Base-by-base conservation (phyloP, 2,113 vertebrate species). In the Aptenodytes forsteri region DNA sequence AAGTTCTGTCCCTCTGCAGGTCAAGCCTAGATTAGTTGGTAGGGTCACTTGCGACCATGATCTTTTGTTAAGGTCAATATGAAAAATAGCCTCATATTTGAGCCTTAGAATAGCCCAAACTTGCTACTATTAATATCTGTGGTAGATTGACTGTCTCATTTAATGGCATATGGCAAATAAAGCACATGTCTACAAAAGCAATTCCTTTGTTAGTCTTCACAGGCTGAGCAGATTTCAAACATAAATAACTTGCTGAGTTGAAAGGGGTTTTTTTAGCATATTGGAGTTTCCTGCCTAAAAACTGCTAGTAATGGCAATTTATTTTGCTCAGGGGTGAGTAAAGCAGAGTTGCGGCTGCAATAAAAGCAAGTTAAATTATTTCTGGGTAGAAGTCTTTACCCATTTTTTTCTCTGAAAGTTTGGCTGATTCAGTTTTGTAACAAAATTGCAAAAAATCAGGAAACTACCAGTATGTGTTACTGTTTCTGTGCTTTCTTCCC, bases 171-270 rank as follows among this genome's bases (percentile, higher is more conserved):
- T 80, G 97, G 86, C 91, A 94, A 75, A 90, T 97, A 71, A 52
- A 93, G 93, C 87, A 79, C 79, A 49, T 47, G n/a, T 72, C 94
- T 93, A 93, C 58, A 76, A 93, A 97, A 92, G n/a, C 16, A 87
- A 49, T 96, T 97, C 93, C 86, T 96, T 72, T 73, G 42, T 81
- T 79, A 54, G 75, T 50, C 89, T 97, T 98, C 89, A 94, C 80
- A 91, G 94, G 78, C 93, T 96, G 95, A 96, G 95, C 76, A 89
- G 67, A 83, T 97, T 97, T 98, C 89, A 97, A 70, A 93, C 80
- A 46, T 76, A 87, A 89, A 84, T 94, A 94, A 89, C 75, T 94
- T 89, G 69, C 89, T 93, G 96, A 96, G 89, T 90, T 90, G 65
- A 73, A 90, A 87, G 92, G 65, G 92, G 62, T 92, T 67, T 76